Percentiles rank a stretch among this genome's conserved stretches.
phyloP scores from a whole-genome alignment of 1,140 invertebrate genomes.

The Penaeus indicus region DNA sequence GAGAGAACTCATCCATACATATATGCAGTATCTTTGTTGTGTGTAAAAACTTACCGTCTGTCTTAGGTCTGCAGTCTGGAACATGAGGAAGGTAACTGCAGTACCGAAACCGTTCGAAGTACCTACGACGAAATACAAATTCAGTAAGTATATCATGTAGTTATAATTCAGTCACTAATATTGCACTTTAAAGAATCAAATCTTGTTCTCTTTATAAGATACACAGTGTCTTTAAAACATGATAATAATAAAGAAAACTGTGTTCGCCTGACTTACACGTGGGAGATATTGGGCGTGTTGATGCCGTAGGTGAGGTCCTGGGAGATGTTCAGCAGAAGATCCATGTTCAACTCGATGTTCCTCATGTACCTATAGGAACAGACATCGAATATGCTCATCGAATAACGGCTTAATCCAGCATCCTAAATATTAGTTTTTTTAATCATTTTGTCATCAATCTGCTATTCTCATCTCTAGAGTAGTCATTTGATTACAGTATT shows the following conservation, averaged over 20 bases:
- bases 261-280: slow-evolving; percentile 5
- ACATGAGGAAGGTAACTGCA: slow-evolving; percentile 39
- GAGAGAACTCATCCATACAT: no score
- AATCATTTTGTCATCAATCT: no score
- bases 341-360: slow-evolving; percentile 1
- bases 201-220: background rate
- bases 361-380: background rate
- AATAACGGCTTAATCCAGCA: no score
- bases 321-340: slow-evolving; percentile 4
- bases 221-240: background rate
- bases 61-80: slow-evolving; percentile 42
- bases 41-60: slow-evolving; percentile 15
- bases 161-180: background rate
- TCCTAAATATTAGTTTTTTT: no score
- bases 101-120: slow-evolving; percentile 49
- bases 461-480: no score
- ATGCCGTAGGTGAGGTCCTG: background rate
- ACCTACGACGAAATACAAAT: slow-evolving; percentile 6
- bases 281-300: background rate
- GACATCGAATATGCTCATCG: background rate
- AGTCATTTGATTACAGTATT: no score
- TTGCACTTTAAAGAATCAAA: no score
- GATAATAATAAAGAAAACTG: no score
- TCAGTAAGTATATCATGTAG: background rate
- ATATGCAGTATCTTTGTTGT: no score